Conservation (phyloP, 2,888 invertebrate genomes). For the Kryphioiulus occultus region DNA sequence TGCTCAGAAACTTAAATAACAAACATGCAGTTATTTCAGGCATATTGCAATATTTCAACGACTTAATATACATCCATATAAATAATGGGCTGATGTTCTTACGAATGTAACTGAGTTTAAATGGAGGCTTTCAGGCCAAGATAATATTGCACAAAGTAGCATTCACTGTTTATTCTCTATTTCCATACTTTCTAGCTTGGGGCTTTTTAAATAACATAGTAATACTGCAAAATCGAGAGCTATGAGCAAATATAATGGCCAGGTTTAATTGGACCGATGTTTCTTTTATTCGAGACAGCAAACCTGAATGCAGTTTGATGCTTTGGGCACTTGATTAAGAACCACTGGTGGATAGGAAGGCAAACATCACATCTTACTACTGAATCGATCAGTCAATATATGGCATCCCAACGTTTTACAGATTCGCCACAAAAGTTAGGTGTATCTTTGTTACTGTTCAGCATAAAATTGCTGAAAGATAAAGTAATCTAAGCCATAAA, state of each 20-base stretch:
- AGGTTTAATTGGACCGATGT: not conserved
- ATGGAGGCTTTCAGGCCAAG: not conserved
- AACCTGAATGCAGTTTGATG: not conserved
- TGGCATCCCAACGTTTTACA: not conserved
- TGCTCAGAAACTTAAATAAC: not conserved
- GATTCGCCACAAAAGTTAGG: not conserved
- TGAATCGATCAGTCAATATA: not conserved
- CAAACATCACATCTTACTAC: not conserved
- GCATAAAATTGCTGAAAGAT: not conserved
- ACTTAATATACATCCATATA: not conserved
- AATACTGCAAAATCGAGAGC: constrained; percentile 32
- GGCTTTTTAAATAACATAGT: not conserved
- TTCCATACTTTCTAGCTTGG: not conserved
- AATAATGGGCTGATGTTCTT: not conserved
- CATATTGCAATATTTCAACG: not conserved
- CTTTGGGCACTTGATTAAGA: not conserved
- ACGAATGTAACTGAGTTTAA: not conserved
- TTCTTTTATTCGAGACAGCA: not conserved
- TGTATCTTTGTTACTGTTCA: not conserved
- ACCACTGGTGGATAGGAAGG: not conserved
- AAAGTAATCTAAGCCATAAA: not conserved
- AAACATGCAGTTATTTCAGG: not conserved
- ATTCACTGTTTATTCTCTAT: not conserved
- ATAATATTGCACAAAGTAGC: not conserved
- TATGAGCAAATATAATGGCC: not conserved